Percentiles rank a stretch among this genome's conserved stretches.
These are phyloP conservation scores for Pitta sordida DNA, from an alignment of 2,113 vertebrate species.

Conservation along the genomic window DNA sequence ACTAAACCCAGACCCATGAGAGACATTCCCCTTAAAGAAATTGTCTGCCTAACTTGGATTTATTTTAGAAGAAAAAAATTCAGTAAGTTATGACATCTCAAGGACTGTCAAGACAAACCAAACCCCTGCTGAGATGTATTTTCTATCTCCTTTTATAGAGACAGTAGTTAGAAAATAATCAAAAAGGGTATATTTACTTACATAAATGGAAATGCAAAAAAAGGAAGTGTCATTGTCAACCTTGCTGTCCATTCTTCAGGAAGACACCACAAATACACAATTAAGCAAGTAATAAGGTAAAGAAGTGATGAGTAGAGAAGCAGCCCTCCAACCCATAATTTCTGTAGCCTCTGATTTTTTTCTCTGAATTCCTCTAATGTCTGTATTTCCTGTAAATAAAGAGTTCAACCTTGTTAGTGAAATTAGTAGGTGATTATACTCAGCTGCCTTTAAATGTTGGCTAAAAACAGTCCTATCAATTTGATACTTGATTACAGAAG, in stretches of 20 bases:
- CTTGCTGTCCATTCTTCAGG: constrained; percentile 88
- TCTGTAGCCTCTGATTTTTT: constrained; percentile 92
- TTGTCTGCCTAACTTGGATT: background rate
- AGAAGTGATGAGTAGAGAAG: constrained; percentile 89
- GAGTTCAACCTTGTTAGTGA: background rate
- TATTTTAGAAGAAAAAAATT: background rate
- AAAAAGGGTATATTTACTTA: constrained; percentile 76
- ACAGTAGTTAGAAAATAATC: background rate
- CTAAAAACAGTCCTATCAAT: background rate
- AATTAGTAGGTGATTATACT: background rate
- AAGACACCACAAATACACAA: constrained; percentile 94
- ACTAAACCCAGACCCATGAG: background rate
- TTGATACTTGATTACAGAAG: background rate
- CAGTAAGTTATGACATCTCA: constrained; percentile 14
- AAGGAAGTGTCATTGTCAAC: constrained; percentile 84
- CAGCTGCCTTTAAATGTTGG: background rate
- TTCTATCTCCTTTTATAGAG: background rate
- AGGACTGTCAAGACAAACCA: background rate
- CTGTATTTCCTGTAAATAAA: constrained; percentile 86
- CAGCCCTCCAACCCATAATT: constrained; percentile 91
- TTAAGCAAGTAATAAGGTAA: constrained; percentile 82
- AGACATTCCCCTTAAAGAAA: background rate
- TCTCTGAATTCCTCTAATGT: constrained; percentile 90
- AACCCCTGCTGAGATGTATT: background rate
- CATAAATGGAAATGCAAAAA: constrained; percentile 91